Conservation (phyloP, 2,113 vertebrate species). For the Taxidea taxus region DNA sequence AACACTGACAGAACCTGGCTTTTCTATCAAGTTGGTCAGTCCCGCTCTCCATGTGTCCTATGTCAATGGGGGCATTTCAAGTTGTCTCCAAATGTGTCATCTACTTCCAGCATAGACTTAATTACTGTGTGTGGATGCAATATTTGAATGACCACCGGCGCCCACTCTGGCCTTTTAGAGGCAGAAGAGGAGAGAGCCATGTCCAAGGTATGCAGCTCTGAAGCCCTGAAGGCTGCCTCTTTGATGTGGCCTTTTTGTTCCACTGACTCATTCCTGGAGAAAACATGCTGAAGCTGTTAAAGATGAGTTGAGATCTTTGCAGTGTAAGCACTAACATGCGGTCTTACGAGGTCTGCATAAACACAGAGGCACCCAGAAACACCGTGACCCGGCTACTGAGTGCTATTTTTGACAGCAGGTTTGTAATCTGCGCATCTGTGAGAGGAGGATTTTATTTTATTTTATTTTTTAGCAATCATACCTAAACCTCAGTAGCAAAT, state of each 20-base stretch:
- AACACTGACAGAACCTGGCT: background rate
- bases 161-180: background rate
- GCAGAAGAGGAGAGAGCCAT: background rate
- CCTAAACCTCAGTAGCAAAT: background rate
- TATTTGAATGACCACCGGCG: background rate
- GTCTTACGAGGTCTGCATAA: background rate
- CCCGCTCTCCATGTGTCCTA: background rate
- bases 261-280: slow-evolving; percentile 12
- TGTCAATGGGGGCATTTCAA: background rate
- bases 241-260: background rate
- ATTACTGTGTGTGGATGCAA: background rate
- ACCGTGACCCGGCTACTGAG: background rate
- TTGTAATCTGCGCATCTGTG: background rate
- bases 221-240: background rate
- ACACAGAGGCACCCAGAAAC: background rate
- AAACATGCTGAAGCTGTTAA: background rate
- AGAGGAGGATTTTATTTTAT: background rate
- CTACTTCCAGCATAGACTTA: background rate
- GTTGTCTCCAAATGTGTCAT: background rate
- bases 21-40: background rate
- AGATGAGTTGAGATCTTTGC: background rate
- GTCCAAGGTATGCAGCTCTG: background rate
- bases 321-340: background rate
- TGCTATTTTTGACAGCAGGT: background rate
- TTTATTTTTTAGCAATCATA: background rate